Base-by-base conservation (phyloP, 2,797 vertebrate genomes). In the Bryconaethiops microstoma region DNA sequence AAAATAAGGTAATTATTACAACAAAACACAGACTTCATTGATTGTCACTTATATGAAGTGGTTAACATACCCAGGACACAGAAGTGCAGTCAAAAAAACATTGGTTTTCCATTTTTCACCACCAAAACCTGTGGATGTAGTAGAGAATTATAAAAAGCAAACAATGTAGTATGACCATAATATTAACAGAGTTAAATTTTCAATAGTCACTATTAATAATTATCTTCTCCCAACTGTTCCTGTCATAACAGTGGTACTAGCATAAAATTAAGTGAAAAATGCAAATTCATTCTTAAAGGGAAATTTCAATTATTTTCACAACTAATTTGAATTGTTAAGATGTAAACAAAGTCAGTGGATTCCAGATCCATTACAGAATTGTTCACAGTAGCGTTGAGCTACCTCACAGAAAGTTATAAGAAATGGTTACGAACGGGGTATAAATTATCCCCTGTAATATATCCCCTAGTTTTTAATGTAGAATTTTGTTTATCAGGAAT, bases 101-200 rank as follows among this genome's bases (percentile, higher is more conserved):
- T 97, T 96, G 12, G 93, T 96, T 93, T 97, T 97, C 97, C 97
- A 97, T 85, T 96, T 96, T 88, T 95, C 95, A 2, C 96, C 96
- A 86, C 95, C 95, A 86, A 98, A 97, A 2, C 96, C 96, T 98
- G 87, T 86, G 21, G 63, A 65, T 29, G n/a, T 13, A 67, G 2
- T 4, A 72, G 16, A 71, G 14, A 52, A 67, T 2, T 19, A 42
- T 17, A 42, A 3, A 45, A 21, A 45, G 21, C 0, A 67, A 2
- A 70, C 2, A 21, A 16, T 50, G 17, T 10, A n/a, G 8, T 13
- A 23, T 50, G 23, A 13, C 8, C n/a, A 17, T 17, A 45, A 12
- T 48, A 50, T 50, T 70, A 6, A 25, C 4, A 16, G 8, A 5
- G 29, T 16, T 25, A 40, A 35, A 1, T 29, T 48, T 29, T 29